Conservation (phyloP, 2,888 invertebrate species). For the Dicroscelio sp. region DNA sequence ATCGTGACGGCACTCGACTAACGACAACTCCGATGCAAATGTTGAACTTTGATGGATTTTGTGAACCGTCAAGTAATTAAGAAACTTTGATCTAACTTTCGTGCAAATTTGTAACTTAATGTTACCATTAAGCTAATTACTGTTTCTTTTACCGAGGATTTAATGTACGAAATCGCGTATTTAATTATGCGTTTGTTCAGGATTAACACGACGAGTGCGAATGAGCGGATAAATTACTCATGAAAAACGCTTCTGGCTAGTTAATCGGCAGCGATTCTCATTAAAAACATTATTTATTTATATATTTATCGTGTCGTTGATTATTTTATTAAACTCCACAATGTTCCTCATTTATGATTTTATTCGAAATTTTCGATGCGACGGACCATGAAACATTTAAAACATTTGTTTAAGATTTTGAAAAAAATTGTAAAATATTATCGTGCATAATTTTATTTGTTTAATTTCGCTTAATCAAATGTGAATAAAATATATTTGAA, state of each 20-base stretch:
- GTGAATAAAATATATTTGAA: too few species aligned
- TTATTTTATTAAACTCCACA: too few species aligned
- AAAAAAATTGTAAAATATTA: too few species aligned
- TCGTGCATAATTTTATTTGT: too few species aligned
- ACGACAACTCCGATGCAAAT: conserved; percentile 65
- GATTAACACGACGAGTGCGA: background rate
- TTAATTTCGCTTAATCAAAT: too few species aligned
- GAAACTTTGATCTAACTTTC: conserved; percentile 71
- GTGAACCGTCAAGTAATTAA: conserved; percentile 71
- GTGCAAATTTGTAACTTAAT: conserved; percentile 71
- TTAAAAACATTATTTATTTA: too few species aligned
- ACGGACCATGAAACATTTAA: too few species aligned
- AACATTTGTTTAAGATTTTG: too few species aligned
- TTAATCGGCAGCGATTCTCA: background rate
- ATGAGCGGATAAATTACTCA: conserved; percentile 8
- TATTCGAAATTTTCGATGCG: too few species aligned
- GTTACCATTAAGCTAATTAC: conserved; percentile 62
- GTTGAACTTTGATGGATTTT: conserved; percentile 75
- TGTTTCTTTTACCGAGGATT: conserved; percentile 51
- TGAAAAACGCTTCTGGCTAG: too few species aligned
- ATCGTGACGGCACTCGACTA: conserved; percentile 62
- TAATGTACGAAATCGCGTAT: conserved; percentile 26
- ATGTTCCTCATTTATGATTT: too few species aligned
- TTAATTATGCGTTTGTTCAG: conserved; percentile 39
- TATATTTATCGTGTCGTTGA: too few species aligned